Percentiles rank a stretch among this genome's conserved stretches.
Evolutionary conservation across 2,113 vertebrate genomes (phyloP).

Genomic region (Xerus inauris): DNA sequence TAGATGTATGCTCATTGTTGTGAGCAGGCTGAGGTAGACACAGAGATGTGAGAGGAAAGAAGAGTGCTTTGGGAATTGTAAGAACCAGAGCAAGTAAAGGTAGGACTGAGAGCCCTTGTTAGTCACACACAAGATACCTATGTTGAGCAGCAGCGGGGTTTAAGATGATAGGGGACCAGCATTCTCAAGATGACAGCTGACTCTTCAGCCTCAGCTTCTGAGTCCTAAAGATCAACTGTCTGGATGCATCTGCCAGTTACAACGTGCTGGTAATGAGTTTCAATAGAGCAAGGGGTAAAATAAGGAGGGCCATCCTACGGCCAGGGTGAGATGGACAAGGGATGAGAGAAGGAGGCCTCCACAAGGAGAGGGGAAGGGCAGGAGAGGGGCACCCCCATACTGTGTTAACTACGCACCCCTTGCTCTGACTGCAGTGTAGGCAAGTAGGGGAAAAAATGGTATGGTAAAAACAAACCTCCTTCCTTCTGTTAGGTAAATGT

Average conservation of each 20-base stretch:
- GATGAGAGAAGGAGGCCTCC: too few species aligned
- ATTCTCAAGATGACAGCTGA: neutral
- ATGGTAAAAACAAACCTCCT: neutral
- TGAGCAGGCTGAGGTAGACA: neutral
- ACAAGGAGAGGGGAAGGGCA: too few species aligned
- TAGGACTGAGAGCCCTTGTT: neutral
- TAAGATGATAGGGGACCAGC: neutral
- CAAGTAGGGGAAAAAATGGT: neutral
- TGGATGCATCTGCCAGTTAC: neutral
- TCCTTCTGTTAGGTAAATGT: too few species aligned
- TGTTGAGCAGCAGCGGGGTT: neutral
- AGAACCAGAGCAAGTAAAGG: neutral
- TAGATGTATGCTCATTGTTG: neutral
- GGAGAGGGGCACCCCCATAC: too few species aligned
- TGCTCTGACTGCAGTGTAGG: neutral
- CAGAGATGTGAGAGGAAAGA: neutral
- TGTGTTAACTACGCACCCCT: neutral
- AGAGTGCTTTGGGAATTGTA: neutral
- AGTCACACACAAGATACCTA: neutral
- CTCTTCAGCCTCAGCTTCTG: neutral
- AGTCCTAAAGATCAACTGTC: neutral
- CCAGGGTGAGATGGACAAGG: neutral
- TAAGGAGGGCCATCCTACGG: neutral
- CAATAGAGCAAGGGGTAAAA: neutral
- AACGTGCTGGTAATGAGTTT: neutral